Percentiles rank a stretch among this genome's conserved stretches.
phyloP scores from a whole-genome alignment of 2,113 vertebrate genomes.

The Balaeniceps rex region DNA sequence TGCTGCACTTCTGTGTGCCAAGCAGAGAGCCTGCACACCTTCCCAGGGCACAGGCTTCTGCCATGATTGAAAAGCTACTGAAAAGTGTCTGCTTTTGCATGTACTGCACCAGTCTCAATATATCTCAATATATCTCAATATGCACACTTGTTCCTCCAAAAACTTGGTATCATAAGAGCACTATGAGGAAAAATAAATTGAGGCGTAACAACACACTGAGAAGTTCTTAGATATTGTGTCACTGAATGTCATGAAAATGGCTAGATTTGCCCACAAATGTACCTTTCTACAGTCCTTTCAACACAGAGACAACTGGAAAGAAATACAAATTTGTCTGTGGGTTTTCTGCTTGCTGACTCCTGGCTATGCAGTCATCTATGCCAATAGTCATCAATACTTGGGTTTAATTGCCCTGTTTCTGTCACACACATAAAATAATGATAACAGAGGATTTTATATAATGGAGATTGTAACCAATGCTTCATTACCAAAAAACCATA shows the following conservation, averaged over 20 bases:
- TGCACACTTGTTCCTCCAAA: neutral
- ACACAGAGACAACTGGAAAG: rapidly evolving
- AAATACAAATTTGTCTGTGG: neutral
- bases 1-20: neutral
- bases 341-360: neutral
- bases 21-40: neutral
- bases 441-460: conserved; percentile 46
- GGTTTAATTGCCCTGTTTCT: neutral
- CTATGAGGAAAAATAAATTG: neutral
- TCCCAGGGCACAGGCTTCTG: neutral
- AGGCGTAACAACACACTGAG: neutral
- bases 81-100: neutral
- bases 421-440: conserved; percentile 27
- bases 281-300: neutral
- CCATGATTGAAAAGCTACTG: neutral
- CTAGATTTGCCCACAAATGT: neutral
- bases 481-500: conserved; percentile 5
- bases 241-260: neutral
- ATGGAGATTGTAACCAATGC: neutral
- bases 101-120: neutral
- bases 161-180: neutral
- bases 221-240: neutral
- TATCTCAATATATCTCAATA: neutral
- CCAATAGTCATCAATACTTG: neutral
- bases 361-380: neutral